These are phyloP conservation scores for Helogale parvula DNA, from an alignment of 2,113 vertebrate species.

Conservation along the genomic window DNA sequence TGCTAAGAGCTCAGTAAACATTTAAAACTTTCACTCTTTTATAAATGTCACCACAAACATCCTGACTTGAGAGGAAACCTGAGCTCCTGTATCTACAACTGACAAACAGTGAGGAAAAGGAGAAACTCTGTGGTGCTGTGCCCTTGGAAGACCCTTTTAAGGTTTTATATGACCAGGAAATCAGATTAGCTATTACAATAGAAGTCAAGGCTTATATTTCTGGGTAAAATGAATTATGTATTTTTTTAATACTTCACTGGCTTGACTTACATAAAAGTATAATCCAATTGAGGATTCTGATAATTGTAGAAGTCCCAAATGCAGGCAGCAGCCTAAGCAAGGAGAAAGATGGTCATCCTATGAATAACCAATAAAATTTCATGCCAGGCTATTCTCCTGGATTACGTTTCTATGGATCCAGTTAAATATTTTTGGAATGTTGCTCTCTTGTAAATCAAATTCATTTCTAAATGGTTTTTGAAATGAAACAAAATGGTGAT, in stretches of 20 bases:
- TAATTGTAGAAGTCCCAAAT: constrained; percentile 39
- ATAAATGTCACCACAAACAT: constrained; percentile 57
- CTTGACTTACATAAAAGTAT: constrained; percentile 57
- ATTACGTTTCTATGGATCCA: constrained; percentile 19
- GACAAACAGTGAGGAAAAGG: background rate
- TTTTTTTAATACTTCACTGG: constrained; percentile 36
- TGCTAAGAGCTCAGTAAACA: constrained; percentile 14
- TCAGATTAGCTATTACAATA: constrained; percentile 51
- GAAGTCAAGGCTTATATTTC: constrained; percentile 50
- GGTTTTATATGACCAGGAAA: constrained; percentile 58
- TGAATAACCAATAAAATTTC: constrained; percentile 10
- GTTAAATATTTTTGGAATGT: constrained; percentile 16
- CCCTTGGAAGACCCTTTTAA: constrained; percentile 56
- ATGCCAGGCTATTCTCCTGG: background rate
- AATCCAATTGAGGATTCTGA: constrained; percentile 48
- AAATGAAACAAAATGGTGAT: constrained; percentile 55
- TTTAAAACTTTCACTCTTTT: constrained; percentile 42
- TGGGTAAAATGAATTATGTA: constrained; percentile 53
- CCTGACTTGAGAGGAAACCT: constrained; percentile 47
- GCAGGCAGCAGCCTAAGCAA: background rate
- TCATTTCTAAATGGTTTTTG: constrained; percentile 41
- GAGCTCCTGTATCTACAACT: constrained; percentile 2
- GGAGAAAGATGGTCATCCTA: background rate
- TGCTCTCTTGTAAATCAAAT: background rate
- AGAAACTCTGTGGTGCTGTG: background rate